Conservation (phyloP, 2,888 invertebrate species). For the Muschampia plurimacula region DNA sequence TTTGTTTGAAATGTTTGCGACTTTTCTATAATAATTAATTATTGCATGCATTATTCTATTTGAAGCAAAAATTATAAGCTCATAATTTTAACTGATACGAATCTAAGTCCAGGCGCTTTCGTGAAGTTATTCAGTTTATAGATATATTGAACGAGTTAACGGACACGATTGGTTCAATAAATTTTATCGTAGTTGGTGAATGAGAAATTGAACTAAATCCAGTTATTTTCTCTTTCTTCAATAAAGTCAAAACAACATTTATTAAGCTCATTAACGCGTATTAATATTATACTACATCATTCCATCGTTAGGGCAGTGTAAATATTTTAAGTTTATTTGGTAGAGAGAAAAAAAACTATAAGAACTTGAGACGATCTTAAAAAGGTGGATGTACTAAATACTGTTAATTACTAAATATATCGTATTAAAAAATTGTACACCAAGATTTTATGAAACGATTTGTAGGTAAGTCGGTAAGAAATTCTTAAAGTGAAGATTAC, state of each 20-base stretch:
- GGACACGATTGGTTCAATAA: neutral
- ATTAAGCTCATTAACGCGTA: neutral
- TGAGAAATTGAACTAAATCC: neutral
- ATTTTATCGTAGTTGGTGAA: constrained; percentile 1
- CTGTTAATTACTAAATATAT: no score
- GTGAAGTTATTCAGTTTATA: neutral
- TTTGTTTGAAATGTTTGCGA: neutral
- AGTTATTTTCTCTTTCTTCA: neutral
- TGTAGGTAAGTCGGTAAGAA: no score
- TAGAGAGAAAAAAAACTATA: no score
- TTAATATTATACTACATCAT: neutral
- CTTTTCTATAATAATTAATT: neutral
- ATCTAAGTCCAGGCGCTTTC: neutral
- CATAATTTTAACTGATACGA: no score
- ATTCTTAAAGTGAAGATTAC: no score
- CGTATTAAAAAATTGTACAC: no score
- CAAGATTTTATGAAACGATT: no score
- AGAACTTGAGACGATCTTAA: no score
- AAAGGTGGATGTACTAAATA: no score
- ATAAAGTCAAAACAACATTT: neutral
- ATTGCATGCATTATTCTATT: neutral
- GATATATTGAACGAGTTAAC: neutral
- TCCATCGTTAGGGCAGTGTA: no score
- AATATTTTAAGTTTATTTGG: no score
- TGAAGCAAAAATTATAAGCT: neutral